Evolutionary conservation across 1,140 invertebrate species (phyloP), one percentile per base, ranked within the genome.

Genomic region (Chrysomallon squamiferum): DNA sequence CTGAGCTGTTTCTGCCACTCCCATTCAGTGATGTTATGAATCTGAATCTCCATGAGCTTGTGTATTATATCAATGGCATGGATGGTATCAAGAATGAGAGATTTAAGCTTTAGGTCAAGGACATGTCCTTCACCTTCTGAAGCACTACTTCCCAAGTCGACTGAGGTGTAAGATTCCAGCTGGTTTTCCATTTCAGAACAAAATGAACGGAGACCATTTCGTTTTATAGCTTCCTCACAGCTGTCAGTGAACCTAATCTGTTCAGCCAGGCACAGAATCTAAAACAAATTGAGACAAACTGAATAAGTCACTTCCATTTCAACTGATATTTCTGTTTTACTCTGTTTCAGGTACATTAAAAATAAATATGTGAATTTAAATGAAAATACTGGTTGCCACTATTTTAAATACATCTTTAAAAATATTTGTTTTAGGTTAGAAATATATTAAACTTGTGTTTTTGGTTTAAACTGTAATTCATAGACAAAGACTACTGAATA

Each of bases 1-100:
- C 95, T 90, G n/a, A 99, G 86, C 85, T 98, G 96, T 84, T 95
- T 94, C 80, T 94, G 92, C 97, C 97, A 99, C 43, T 88, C 85
- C 97, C 97, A 99, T 71, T 95, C 92, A 27, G 80, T 85, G 18
- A 88, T 77, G 64, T 88, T 88, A 13, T 87, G 88, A 0, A 91
- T 88, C 77, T 90, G 90, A 32, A 88, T 86, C 18, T 89, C 84
- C 35, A 95, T 88, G 18, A 99, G 86, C 72, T 90, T 87, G 73
- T 93, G 90, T 15, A 97, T 89, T 4, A 99, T 89, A 62, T 90
- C 88, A 45, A 95, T 90, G 82, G 95, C 92, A 88, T 98, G 93
- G 65, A 98, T 95, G 0, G 93, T 92, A 80, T 99, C 97, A 60
- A 99, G 84, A 66, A 99, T 90, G n/a, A 99, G 87, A 7, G 91